Base-by-base conservation (phyloP, 2,797 vertebrate species). In the Mus spretus region DNA sequence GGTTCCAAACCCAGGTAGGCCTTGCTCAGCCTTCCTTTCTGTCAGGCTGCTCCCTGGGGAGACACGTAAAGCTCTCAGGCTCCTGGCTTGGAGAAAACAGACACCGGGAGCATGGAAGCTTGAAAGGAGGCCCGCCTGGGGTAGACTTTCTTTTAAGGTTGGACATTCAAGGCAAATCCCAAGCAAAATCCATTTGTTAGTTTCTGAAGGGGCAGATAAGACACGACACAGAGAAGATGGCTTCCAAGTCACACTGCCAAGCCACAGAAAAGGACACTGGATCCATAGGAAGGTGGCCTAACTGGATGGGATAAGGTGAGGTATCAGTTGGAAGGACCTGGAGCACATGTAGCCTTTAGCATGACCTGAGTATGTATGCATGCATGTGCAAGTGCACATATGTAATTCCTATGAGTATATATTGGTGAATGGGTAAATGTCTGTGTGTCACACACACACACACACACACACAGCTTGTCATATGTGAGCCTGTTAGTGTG, bases 381-480 rank as follows among this genome's bases (percentile, higher is more conserved):
- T 14, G 11, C 40, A 11, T 61, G 26, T 75, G 78, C 15, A n/a
- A 61, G 34, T 72, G 44, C 0, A 2, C 11, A 4, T 1, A 10
- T 67, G 31, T 26, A 2, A 19, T 4, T 55, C 10, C n/a, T 24
- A 13, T 34, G 55, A 28, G 34, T 40, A 57, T 61, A 8, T n/a
- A 15, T 34, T 1, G 8, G 2, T 2, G 3, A 0, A 0, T 19
- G 31, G 10, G 37, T 1, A 20, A 50, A n/a, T 10, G 34, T 86
- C 57, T 0, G 2, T 6, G 31, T 22, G 44, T 74, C 11, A 31
- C 10, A 13, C 3, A 28, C 50, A 47, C 9, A 22, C 5, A 13
- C 22, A 61, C n/a, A 37, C 13, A 31, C 10, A 13, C 3, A 28
- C 2, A 24, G 28, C 14, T 61, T 37, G 31, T 22, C n/a, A 63